Conservation (phyloP, 2,113 vertebrate genomes). For the Regulus satrapa region DNA sequence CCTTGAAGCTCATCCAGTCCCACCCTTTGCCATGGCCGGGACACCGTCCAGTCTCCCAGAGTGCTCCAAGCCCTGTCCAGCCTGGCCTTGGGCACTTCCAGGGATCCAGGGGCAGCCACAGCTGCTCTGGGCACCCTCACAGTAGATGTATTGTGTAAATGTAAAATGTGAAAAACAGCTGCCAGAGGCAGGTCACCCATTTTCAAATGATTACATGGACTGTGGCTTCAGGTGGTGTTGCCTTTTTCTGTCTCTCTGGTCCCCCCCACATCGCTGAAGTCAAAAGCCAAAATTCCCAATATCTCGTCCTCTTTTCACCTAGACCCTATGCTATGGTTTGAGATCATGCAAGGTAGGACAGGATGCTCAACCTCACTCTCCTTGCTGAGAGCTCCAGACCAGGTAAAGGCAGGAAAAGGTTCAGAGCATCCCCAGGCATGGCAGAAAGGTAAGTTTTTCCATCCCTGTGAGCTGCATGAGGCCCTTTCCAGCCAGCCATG, state of each 20-base stretch:
- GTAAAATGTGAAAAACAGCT: not conserved
- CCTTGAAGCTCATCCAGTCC: not conserved
- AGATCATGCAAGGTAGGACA: not conserved
- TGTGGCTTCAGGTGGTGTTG: not conserved
- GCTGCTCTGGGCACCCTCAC: not conserved
- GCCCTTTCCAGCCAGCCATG: not conserved
- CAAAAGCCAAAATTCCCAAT: not conserved
- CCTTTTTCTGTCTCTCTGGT: not conserved
- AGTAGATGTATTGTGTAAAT: not conserved
- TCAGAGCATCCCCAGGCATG: fast-evolving
- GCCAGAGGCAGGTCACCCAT: not conserved
- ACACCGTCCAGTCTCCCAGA: fast-evolving
- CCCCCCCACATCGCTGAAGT: not conserved
- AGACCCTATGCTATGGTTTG: not conserved
- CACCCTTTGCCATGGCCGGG: no score
- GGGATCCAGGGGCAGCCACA: not conserved
- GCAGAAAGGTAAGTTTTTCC: not conserved
- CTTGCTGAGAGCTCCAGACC: fast-evolving
- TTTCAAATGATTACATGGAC: not conserved
- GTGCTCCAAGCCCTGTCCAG: fast-evolving
- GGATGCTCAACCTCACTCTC: not conserved
- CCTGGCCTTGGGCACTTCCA: not conserved
- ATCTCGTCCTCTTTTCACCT: not conserved
- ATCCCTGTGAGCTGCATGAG: not conserved
- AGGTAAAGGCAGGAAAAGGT: not conserved